Base-by-base conservation (phyloP, 2,113 vertebrate genomes). In the Hippocampus mohnikei region DNA sequence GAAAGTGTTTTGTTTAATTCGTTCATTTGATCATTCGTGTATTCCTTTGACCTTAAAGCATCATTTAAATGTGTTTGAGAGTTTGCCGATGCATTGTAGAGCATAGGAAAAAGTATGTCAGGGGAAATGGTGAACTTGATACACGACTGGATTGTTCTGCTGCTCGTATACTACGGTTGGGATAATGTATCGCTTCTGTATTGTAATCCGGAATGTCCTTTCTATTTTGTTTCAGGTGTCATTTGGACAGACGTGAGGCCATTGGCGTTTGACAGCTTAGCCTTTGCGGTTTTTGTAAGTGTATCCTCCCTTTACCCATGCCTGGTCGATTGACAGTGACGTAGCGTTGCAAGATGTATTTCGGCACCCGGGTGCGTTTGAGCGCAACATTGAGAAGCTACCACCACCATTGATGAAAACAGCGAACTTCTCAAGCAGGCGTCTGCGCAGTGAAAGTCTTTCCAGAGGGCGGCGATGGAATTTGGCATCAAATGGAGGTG, bases 1-100 rank as follows among this genome's bases (percentile, higher is more conserved):
- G 15, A 65, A 62, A 37, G 33, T 72, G 59, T 56, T 76, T 74
- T 81, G 65, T 65, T 66, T 48, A 61, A 73, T 70, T 25, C 21
- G 41, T 75, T 79, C 48, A 67, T 58, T 50, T 50, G 18, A 50
- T 55, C 52, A 55, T n/a, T 53, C 21, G n/a, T 53, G 21, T n/a
- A 46, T 75, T 79, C 44, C 63, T 59, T 59, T 33, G 5, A 29
- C 29, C 58, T 59, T 16, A 29, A 27, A 16, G 56, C 27, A 16
- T n/a, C 41, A 23, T 40, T 63, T 37, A 21, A 40, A 29, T 68
- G 69, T 41, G 13, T n/a, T 75, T 75, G n/a, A 16, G 48, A 55
- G 20, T 60, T 56, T 63, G n/a, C 42, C 2, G 37, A 18, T 48
- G 58, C 13, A 78, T 78, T 65, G n/a, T 5, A 5, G 46, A 16